phyloP scores from a whole-genome alignment of 2,113 vertebrate species.

The Hydrochoerus hydrochaeris region DNA sequence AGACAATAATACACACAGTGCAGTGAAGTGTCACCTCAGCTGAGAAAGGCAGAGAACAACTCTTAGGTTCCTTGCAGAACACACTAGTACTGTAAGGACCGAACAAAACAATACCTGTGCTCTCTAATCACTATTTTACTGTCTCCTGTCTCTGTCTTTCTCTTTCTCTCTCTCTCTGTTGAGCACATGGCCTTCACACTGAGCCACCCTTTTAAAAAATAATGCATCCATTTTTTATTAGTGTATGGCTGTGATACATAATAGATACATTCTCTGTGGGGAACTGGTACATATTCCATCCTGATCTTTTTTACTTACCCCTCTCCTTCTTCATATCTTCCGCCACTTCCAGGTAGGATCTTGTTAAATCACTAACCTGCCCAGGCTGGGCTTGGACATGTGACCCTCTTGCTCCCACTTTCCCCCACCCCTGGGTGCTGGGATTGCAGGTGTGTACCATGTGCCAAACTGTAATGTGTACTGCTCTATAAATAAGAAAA shows the following conservation, averaged over 20 bases:
- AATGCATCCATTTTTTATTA: not conserved
- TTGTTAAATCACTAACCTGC: not conserved
- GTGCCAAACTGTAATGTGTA: not conserved
- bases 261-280: not conserved
- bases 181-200: not conserved
- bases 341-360: not conserved
- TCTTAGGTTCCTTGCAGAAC: not conserved
- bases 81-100: not conserved
- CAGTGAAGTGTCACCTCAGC: rapidly evolving
- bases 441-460: not conserved
- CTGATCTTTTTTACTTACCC: not conserved
- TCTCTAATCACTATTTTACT: not conserved
- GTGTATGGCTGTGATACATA: not conserved
- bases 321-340: not conserved
- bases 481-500: not conserved
- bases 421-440: not conserved
- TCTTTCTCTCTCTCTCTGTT: not conserved
- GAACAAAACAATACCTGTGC: not conserved
- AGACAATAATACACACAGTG: too few species aligned
- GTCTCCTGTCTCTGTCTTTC: not conserved
- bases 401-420: not conserved
- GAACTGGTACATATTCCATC: not conserved
- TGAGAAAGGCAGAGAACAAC: not conserved
- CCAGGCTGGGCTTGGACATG: not conserved
- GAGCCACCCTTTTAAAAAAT: not conserved